Percentiles rank a stretch among this genome's conserved stretches.
These are phyloP conservation scores for Phortica magna DNA, from an alignment of 2,888 invertebrate species.

Conservation along the genomic window DNA sequence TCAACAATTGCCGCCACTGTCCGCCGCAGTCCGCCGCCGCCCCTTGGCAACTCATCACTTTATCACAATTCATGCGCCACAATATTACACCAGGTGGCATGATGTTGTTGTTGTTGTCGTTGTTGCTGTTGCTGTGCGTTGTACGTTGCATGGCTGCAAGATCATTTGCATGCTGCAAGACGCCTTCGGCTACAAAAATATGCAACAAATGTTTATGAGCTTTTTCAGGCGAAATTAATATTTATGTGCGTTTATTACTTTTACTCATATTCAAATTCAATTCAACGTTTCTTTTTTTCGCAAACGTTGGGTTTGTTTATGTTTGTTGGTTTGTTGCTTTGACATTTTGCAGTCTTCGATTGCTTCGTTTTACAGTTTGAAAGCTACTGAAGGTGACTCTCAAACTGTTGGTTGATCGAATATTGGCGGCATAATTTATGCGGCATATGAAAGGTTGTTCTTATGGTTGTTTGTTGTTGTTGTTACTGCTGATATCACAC, in stretches of 20 bases:
- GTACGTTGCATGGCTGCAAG: neutral
- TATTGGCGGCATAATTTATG: too few species aligned
- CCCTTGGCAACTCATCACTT: neutral
- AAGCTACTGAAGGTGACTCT: too few species aligned
- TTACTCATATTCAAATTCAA: neutral
- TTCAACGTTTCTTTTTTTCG: neutral
- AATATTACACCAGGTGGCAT: neutral
- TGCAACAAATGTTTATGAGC: neutral
- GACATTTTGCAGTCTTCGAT: too few species aligned
- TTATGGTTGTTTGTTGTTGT: too few species aligned
- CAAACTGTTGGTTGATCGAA: too few species aligned
- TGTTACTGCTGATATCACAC: too few species aligned
- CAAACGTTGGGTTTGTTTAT: too few species aligned
- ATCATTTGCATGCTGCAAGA: neutral
- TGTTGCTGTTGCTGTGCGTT: too few species aligned
- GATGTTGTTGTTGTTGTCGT: neutral
- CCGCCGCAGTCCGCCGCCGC: slow-evolving; percentile 3
- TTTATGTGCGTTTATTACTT: neutral
- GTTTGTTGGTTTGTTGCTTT: too few species aligned
- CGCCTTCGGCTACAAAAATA: neutral
- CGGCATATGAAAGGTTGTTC: too few species aligned
- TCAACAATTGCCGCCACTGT: neutral
- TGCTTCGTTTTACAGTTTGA: too few species aligned
- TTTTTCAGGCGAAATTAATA: neutral
- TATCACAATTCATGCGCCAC: neutral